Evolutionary conservation across 2,113 vertebrate species (phyloP).

Genomic region (Hippocampus mohnikei): DNA sequence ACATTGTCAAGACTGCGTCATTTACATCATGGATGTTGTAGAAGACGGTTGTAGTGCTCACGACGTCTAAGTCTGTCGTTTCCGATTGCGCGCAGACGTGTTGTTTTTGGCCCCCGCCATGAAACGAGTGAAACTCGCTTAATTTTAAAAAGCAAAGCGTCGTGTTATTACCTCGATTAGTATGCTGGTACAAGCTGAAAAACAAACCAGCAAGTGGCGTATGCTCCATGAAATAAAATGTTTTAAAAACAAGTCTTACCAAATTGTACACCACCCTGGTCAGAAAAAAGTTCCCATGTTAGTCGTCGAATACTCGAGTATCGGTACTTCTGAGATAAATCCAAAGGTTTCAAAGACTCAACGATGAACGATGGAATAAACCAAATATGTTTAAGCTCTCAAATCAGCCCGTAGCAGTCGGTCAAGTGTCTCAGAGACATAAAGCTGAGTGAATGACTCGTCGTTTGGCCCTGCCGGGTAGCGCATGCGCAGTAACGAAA

Average conservation of each 20-base stretch:
- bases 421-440: constrained; percentile 41
- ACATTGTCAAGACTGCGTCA: not conserved
- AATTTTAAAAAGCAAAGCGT: not conserved
- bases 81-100: not conserved
- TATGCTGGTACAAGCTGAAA: too few relatives aligned
- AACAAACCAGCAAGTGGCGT: not conserved
- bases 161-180: too few relatives aligned
- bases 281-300: not conserved
- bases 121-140: not conserved
- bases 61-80: not conserved
- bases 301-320: not conserved
- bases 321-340: not conserved
- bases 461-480: constrained; percentile 29
- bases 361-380: not conserved
- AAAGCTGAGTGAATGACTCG: constrained; percentile 10
- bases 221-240: not conserved
- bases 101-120: not conserved
- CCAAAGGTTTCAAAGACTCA: not conserved
- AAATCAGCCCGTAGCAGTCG: not conserved
- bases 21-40: not conserved
- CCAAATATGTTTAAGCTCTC: not conserved
- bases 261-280: not conserved
- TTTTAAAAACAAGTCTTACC: not conserved
- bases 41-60: not conserved
- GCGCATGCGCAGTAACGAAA: constrained; percentile 23